These are phyloP conservation scores for Dimorphilus gyrociliatus DNA, from an alignment of 2,888 invertebrate species.

Conservation along the genomic window DNA sequence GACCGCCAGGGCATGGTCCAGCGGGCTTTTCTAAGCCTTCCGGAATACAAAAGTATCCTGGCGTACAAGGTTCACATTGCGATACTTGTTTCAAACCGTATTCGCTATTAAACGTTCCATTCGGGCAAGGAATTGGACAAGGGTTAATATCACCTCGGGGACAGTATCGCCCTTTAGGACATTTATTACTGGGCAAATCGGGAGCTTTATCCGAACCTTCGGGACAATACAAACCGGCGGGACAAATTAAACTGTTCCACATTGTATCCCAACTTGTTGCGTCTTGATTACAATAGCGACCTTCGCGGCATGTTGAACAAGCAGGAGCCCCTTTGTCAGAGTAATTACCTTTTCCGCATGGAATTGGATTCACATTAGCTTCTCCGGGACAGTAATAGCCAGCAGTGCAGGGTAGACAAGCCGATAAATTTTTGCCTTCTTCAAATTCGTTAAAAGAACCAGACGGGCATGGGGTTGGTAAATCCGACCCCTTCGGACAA, in stretches of 20 bases:
- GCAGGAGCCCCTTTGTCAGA: conserved; percentile 19
- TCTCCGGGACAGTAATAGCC: conserved; percentile 28
- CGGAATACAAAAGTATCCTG: conserved; percentile 25
- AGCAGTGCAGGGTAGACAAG: conserved; percentile 22
- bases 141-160: conserved; percentile 28
- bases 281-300: conserved; percentile 26
- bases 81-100: conserved; percentile 18
- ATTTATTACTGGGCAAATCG: conserved; percentile 18
- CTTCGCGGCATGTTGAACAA: conserved; percentile 23
- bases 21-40: conserved; percentile 20
- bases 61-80: conserved; percentile 28
- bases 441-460: conserved; percentile 18
- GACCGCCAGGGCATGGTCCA: conserved; percentile 28
- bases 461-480: conserved; percentile 23
- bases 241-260: conserved; percentile 9
- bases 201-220: conserved; percentile 22
- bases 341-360: conserved; percentile 29
- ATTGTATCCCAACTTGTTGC: conserved; percentile 22
- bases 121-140: conserved; percentile 28
- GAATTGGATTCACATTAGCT: conserved; percentile 17
- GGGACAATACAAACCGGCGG: conserved; percentile 29
- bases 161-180: conserved; percentile 29
- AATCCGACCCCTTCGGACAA: conserved; percentile 22
- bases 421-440: conserved; percentile 16
- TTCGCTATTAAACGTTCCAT: conserved; percentile 24